Base-by-base conservation (phyloP, 2,797 vertebrate genomes). In the Alcedo atthis region DNA sequence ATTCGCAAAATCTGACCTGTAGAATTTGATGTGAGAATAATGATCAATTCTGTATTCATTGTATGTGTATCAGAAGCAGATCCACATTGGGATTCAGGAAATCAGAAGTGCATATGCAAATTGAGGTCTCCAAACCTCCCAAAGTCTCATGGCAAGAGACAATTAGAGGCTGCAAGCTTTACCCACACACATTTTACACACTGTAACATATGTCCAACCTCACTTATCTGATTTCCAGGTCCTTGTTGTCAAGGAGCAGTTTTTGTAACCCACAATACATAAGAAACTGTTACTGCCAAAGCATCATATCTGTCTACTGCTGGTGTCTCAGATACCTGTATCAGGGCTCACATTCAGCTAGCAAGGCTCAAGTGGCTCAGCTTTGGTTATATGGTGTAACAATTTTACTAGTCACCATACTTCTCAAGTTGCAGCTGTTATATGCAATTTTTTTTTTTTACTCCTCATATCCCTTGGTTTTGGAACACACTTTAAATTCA, bases 91-190 rank as follows among this genome's bases (percentile, higher is more conserved):
- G 42, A 53, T 59, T 70, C 48, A 37, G 28, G 66, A 9, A 11
- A 40, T 58, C 43, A 67, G 48, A 80, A 66, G 28, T 1, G 0
- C 42, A 15, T 11, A 15, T 8, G 14, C 33, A 62, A 83, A 37
- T 7, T 0, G 0, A 15, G 12, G 8, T 64, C 33, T 68, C 74
- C 46, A 75, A 70, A 61, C 32, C 15, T 67, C n/a, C 8, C 5
- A 2, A 42, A 82, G 32, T 55, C 55, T 84, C 67, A 45, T 0
- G 1, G 9, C 20, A 49, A 19, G 35, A 67, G 28, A 63, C n/a
- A 55, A 48, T 28, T 0, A 66, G 21, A 45, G 9, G 16, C 46
- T 70, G 40, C 79, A 62, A 92, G 6, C 48, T 87, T 92, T 53
- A 37, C 1, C 2, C 12, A 55, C 42, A 24, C 10, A 28, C 13